Evolutionary conservation across 1,140 invertebrate species (phyloP).

Genomic region (Leptopilina boulardi): DNA sequence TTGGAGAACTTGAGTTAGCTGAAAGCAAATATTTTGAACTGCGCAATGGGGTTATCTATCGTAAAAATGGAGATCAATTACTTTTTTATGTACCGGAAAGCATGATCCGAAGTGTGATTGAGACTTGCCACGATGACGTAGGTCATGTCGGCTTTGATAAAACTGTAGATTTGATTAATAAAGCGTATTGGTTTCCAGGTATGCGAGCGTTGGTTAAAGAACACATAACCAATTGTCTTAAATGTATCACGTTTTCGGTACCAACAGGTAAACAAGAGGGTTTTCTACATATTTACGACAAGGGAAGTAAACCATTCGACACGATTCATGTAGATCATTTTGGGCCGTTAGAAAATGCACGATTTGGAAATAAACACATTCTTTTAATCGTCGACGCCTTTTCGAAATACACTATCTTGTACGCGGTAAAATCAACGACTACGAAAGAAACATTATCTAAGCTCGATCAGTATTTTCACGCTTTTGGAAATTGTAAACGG

Average conservation of each 20-base stretch:
- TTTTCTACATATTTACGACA: background rate
- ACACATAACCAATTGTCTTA: background rate
- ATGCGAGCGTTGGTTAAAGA: background rate
- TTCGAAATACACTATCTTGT: background rate
- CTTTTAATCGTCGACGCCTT: background rate
- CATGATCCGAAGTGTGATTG: slow-evolving; percentile 45
- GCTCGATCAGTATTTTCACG: background rate
- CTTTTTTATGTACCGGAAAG: background rate
- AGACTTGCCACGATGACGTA: slow-evolving; percentile 43
- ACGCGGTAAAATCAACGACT: background rate
- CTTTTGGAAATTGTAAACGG: background rate
- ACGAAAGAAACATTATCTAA: background rate
- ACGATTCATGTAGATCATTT: background rate
- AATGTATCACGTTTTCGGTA: slow-evolving; percentile 36
- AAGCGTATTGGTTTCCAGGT: background rate
- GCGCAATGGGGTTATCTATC: slow-evolving; percentile 40
- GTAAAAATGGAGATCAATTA: slow-evolving; percentile 37
- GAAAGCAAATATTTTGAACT: slow-evolving; percentile 44
- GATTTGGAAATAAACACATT: background rate
- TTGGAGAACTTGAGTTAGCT: slow-evolving; percentile 12
- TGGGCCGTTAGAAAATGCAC: background rate
- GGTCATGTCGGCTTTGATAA: background rate
- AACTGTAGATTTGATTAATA: background rate
- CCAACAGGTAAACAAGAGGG: background rate
- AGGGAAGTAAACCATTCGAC: background rate